Base-by-base conservation (phyloP, 2,113 vertebrate species). In the Egretta garzetta region DNA sequence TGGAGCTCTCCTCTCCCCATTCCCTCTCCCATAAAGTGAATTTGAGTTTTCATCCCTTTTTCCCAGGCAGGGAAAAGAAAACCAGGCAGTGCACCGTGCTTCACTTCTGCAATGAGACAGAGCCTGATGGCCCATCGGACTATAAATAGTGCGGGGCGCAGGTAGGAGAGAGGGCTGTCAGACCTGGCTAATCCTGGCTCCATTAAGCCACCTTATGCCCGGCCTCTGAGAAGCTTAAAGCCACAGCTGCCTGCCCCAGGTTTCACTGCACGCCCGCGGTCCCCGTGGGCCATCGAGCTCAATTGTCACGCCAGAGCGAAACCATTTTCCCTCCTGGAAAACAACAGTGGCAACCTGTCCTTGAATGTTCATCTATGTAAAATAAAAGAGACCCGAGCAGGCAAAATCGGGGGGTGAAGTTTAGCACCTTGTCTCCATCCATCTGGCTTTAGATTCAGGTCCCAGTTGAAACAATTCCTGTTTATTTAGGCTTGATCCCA, bases 131-230 rank as follows among this genome's bases (percentile, higher is more conserved):
- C 32, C 60, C 77, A 52, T 14, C 2, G 2, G 71, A 26, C 92
- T 97, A 95, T 96, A 97, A 97, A 97, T 98, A 98, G 93, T 8
- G 1, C 1, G 6, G 72, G 86, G 55, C 84, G 66, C 0, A 37
- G 86, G 89, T 1, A 90, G 87, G 72, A 96, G 72, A 66, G 62
- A 71, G 64, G 58, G 49, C 86, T 94, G 56, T 35, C 49, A 45
- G 95, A 96, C 95, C 95, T 94, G 92, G 86, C 79, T 96, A 96
- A 97, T 96, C 96, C 74, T 3, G 0, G 50, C 66, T 71, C 8
- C 1, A 24, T 56, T 88, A 92, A 94, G 80, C 93, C 86, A 72
- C 67, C 35, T 86, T 80, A 21, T 2, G 13, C 26, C 74, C 91
- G 45, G 75, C 37, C 68, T 79, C n/a, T 4, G 0, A 66, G 91